Evolutionary conservation across 2,797 vertebrate genomes (phyloP).

Genomic region (Fistularia tabacaria): DNA sequence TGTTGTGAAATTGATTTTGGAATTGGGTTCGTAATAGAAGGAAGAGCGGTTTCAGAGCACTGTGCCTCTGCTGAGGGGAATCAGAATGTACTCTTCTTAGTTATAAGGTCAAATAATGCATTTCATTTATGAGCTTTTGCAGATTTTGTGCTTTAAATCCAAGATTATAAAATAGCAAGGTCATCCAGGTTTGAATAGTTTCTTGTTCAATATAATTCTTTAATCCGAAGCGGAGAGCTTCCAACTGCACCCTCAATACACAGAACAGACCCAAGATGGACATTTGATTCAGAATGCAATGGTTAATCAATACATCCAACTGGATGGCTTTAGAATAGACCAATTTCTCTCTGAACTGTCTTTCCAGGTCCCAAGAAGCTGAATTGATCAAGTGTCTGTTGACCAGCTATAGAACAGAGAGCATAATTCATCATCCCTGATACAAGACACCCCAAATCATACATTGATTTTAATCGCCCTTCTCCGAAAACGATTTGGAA

Average conservation of each 20-base stretch:
- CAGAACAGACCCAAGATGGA: conserved; percentile 45
- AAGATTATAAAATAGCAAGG: conserved; percentile 13
- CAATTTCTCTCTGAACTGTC: conserved; percentile 54
- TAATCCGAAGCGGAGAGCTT: conserved; percentile 11
- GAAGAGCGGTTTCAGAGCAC: conserved; percentile 11
- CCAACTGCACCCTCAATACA: too few species aligned
- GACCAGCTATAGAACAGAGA: conserved; percentile 58
- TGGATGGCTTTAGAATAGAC: conserved; percentile 66
- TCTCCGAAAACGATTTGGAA: conserved; percentile 58
- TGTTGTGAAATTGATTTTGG: conserved; percentile 6
- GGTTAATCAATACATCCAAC: conserved; percentile 70
- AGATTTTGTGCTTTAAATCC: conserved; percentile 18
- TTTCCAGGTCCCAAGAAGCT: conserved; percentile 48
- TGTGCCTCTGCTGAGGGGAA: conserved; percentile 1
- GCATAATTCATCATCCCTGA: conserved; percentile 71
- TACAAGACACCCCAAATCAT: conserved; percentile 70
- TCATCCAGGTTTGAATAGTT: conserved; percentile 23
- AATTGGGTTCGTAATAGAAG: conserved; percentile 1
- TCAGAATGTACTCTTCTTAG: too few species aligned
- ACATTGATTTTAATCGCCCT: conserved; percentile 65
- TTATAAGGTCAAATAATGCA: too few species aligned
- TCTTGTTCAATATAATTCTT: conserved; percentile 10
- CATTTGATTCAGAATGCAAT: conserved; percentile 61
- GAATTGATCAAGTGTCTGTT: conserved; percentile 70
- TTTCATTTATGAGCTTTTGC: not conserved